Percentiles rank a stretch among this genome's conserved stretches.
These are phyloP conservation scores for Ectropis grisescens DNA, from an alignment of 1,140 invertebrate genomes.

Conservation along the genomic window DNA sequence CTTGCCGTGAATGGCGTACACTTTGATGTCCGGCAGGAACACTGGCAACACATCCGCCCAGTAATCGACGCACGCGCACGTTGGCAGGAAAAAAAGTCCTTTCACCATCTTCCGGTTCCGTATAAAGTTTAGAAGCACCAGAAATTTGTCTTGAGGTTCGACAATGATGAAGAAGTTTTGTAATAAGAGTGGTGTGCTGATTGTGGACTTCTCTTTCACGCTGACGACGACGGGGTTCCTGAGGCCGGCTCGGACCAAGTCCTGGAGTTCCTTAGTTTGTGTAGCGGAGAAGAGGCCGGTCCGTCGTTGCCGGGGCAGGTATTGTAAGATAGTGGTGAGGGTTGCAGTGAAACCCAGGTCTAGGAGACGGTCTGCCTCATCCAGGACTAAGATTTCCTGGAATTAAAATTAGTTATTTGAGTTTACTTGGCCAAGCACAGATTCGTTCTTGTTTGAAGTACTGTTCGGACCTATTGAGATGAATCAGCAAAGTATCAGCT, in stretches of 20 bases:
- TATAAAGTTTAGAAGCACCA: conserved; percentile 82
- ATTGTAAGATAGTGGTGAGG: conserved; percentile 92
- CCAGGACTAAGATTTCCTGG: conserved; percentile 93
- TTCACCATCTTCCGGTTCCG: conserved; percentile 77
- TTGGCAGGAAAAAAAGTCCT: conserved; percentile 94
- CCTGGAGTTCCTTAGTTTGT: conserved; percentile 94
- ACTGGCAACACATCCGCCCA: conserved; percentile 80
- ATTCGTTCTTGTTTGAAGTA: conserved; percentile 1
- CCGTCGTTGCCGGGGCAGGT: conserved; percentile 91
- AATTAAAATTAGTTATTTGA: conserved; percentile 10
- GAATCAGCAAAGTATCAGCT: too few species aligned
- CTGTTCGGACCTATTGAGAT: too few species aligned
- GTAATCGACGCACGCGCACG: conserved; percentile 97
- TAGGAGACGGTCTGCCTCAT: conserved; percentile 96
- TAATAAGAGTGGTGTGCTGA: conserved; percentile 85
- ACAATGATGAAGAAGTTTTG: conserved; percentile 90
- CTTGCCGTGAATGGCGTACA: conserved; percentile 93
- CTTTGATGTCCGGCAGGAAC: conserved; percentile 73
- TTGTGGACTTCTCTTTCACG: conserved; percentile 88
- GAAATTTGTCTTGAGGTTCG: conserved; percentile 82
- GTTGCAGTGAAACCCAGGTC: conserved; percentile 92
- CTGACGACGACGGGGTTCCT: conserved; percentile 94
- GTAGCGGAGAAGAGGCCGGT: conserved; percentile 99
- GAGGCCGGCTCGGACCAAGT: conserved; percentile 92
- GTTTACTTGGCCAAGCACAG: conserved; percentile 1